Percentiles rank a stretch among this genome's conserved stretches.
phyloP scores from a whole-genome alignment of 2,113 vertebrate species.

The Machaerirhynchus nigripectus region DNA sequence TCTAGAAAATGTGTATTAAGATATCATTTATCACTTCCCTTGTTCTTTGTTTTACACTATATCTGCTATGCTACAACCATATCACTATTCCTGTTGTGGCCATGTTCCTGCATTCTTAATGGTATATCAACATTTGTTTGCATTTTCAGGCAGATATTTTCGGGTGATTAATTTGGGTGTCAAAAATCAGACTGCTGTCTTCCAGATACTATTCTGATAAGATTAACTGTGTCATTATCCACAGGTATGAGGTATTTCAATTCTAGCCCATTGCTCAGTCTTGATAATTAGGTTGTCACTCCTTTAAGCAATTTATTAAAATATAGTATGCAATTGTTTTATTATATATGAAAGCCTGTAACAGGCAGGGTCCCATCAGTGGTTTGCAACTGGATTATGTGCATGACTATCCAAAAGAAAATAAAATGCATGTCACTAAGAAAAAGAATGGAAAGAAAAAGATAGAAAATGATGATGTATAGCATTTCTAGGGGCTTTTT shows the following conservation, averaged over 20 bases:
- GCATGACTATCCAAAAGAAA: neutral
- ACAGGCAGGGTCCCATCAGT: neutral
- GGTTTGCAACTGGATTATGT: neutral
- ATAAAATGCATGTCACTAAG: neutral
- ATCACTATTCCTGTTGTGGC: neutral
- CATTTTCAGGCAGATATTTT: conserved; percentile 8
- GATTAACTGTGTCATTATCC: conserved; percentile 28
- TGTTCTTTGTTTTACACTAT: neutral
- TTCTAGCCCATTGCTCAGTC: neutral
- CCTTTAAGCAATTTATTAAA: conserved; percentile 27
- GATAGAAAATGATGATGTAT: neutral
- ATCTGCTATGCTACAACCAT: neutral
- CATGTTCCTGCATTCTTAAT: neutral
- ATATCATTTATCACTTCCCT: neutral
- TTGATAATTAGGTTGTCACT: conserved; percentile 40
- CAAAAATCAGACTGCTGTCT: neutral
- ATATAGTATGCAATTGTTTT: neutral
- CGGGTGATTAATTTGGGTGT: conserved; percentile 18
- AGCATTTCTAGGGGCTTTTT: neutral
- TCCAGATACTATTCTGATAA: conserved; percentile 7
- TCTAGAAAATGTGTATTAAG: neutral
- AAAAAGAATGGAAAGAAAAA: neutral
- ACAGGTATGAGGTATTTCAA: neutral
- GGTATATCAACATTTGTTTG: neutral
- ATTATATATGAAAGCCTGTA: conserved; percentile 3